phyloP scores from a whole-genome alignment of 2,113 vertebrate species.

The Chionomys nivalis region DNA sequence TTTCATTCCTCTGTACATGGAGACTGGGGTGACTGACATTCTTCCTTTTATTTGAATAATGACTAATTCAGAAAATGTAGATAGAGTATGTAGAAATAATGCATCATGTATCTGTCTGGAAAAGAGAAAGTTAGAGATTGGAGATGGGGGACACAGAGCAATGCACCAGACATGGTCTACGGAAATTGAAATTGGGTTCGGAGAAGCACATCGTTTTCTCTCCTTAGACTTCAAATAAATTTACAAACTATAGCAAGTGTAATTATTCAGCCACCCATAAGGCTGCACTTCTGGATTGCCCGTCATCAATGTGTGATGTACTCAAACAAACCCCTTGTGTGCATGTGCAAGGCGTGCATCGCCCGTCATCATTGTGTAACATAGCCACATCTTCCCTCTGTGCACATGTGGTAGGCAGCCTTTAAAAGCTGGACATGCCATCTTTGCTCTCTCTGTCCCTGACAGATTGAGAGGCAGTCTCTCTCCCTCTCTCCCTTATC shows the following conservation, averaged over 20 bases:
- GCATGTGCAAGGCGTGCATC: too few relatives aligned
- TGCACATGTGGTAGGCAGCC: too few relatives aligned
- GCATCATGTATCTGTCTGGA: not conserved
- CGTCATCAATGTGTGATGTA: too few relatives aligned
- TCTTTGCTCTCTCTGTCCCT: too few relatives aligned
- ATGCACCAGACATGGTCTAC: not conserved
- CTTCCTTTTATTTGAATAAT: slow-evolving; percentile 11
- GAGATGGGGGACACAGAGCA: not conserved
- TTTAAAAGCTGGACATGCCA: too few relatives aligned
- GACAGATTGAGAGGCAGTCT: too few relatives aligned
- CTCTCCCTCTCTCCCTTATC: too few relatives aligned
- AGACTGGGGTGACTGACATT: not conserved
- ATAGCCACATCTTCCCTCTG: too few relatives aligned
- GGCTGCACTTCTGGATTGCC: too few relatives aligned
- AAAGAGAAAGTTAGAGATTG: slow-evolving; percentile 34
- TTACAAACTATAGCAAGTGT: slow-evolving; percentile 16
- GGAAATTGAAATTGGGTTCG: not conserved
- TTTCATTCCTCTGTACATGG: not conserved
- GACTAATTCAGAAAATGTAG: slow-evolving; percentile 22
- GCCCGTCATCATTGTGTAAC: too few relatives aligned
- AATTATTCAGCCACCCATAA: too few relatives aligned
- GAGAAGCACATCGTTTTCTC: not conserved
- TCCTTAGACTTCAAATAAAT: slow-evolving; percentile 23
- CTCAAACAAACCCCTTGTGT: too few relatives aligned
- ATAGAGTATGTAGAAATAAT: not conserved